Conservation (phyloP, 2,113 vertebrate genomes). For the Ceyx cyanopectus region DNA sequence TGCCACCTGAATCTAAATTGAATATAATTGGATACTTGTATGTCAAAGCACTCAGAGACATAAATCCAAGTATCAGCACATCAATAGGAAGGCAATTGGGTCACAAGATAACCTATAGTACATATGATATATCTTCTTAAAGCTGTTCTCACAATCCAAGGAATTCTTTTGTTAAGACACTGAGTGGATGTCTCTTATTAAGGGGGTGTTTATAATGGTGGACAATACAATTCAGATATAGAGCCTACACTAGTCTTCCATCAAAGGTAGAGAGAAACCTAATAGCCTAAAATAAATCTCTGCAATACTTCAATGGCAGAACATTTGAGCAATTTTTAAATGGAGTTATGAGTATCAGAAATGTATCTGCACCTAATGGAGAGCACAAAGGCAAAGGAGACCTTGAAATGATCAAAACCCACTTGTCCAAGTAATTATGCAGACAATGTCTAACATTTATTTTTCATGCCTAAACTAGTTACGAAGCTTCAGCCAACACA, state of each 20-base stretch:
- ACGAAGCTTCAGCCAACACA: conserved; percentile 9
- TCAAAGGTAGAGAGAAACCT: conserved; percentile 57
- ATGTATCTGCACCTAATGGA: conserved; percentile 20
- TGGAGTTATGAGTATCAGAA: not conserved
- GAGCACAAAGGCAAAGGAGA: conserved; percentile 21
- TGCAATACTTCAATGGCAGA: conserved; percentile 13
- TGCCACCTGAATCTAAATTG: conserved; percentile 69
- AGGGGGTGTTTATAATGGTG: conserved; percentile 68
- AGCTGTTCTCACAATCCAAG: conserved; percentile 64
- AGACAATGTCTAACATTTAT: conserved; percentile 2
- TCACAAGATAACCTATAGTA: conserved; percentile 71
- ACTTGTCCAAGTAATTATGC: conserved; percentile 42
- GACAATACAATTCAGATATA: conserved; percentile 48
- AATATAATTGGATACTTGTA: conserved; percentile 76
- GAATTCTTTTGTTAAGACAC: conserved; percentile 67
- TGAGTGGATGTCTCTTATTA: conserved; percentile 69
- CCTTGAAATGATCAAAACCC: conserved; percentile 9
- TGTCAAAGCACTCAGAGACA: conserved; percentile 69
- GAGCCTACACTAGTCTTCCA: conserved; percentile 45
- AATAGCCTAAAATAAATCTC: conserved; percentile 63
- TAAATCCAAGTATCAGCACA: conserved; percentile 71
- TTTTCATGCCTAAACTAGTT: conserved; percentile 23
- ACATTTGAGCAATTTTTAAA: conserved; percentile 46
- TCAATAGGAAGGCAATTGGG: conserved; percentile 74
- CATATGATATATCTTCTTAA: conserved; percentile 61